Evolutionary conservation across 1,140 invertebrate genomes (phyloP).

Genomic region (Caenorhabditis remanei): DNA sequence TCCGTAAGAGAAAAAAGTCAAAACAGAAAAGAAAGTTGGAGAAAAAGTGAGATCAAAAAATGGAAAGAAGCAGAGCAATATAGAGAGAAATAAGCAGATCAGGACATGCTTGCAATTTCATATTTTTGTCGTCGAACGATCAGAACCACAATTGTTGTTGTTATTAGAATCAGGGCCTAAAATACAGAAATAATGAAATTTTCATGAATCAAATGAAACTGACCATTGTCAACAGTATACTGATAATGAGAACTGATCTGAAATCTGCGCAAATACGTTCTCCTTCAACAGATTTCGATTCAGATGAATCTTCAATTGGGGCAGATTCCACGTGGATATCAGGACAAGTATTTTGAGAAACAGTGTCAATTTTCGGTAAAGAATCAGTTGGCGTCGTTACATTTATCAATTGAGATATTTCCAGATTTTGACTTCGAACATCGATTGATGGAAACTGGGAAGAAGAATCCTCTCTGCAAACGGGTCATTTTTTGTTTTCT

Average conservation of each 20-base stretch:
- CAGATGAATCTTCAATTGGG: slow-evolving; percentile 11
- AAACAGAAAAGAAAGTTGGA: not conserved
- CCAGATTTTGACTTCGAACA: slow-evolving; percentile 35
- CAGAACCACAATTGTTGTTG: slow-evolving; percentile 15
- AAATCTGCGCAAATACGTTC: slow-evolving; percentile 40
- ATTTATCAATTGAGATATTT: slow-evolving; percentile 44
- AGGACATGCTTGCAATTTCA: slow-evolving; percentile 43
- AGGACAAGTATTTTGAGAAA: slow-evolving; percentile 10
- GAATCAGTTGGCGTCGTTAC: not conserved
- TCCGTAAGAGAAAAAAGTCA: slow-evolving; percentile 36
- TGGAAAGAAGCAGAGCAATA: not conserved
- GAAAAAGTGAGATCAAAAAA: not conserved
- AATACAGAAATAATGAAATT: not conserved
- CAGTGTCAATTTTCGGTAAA: not conserved
- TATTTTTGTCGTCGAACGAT: slow-evolving; percentile 39
- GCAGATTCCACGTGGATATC: slow-evolving; percentile 37
- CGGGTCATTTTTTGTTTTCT: no score
- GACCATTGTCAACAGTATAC: slow-evolving; percentile 24
- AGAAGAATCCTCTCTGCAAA: slow-evolving; percentile 34
- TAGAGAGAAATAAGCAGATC: not conserved
- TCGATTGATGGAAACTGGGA: slow-evolving; percentile 41
- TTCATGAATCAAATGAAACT: not conserved
- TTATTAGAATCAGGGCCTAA: slow-evolving; percentile 15
- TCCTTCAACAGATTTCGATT: slow-evolving; percentile 13
- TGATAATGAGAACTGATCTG: slow-evolving; percentile 17